Base-by-base conservation (phyloP, 2,888 invertebrate species). In the Siphlonurus alternatus region DNA sequence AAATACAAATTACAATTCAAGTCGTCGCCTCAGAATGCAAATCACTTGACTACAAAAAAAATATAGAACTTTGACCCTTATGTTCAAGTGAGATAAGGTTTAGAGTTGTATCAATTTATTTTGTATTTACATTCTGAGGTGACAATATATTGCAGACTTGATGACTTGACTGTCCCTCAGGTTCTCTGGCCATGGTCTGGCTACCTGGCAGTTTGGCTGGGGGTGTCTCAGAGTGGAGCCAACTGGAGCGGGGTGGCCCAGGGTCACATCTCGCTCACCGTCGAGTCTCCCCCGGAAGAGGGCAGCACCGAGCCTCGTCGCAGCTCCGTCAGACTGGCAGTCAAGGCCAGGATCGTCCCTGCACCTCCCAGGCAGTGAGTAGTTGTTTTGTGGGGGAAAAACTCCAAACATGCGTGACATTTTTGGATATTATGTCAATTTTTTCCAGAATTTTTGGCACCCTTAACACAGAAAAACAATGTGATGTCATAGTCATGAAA, bases 101-200 rank as follows among this genome's bases (percentile, higher is more conserved):
- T n/a, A n/a, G n/a, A n/a, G n/a, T n/a, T n/a, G n/a, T n/a, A n/a
- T n/a, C n/a, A n/a, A n/a, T n/a, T n/a, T n/a, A n/a, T n/a, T n/a
- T n/a, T n/a, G n/a, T n/a, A n/a, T n/a, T n/a, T n/a, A n/a, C n/a
- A n/a, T n/a, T n/a, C n/a, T n/a, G n/a, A n/a, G n/a, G n/a, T n/a
- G n/a, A n/a, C n/a, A n/a, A n/a, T n/a, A n/a, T n/a, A n/a, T n/a
- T n/a, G n/a, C n/a, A n/a, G n/a, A n/a, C n/a, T n/a, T n/a, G n/a
- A n/a, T n/a, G n/a, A n/a, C n/a, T n/a, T n/a, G n/a, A n/a, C n/a
- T n/a, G n/a, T n/a, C n/a, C n/a, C 92, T 15, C 83, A 85, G 68
- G 80, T 88, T 53, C 77, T 97, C 63, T 98, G 96, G 96, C 97
- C 97, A 0, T 97, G 96, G 95, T 91, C 94, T 1, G 97, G 97